Base-by-base conservation (phyloP, 2,888 invertebrate species). In the Choreutis nemorana region DNA sequence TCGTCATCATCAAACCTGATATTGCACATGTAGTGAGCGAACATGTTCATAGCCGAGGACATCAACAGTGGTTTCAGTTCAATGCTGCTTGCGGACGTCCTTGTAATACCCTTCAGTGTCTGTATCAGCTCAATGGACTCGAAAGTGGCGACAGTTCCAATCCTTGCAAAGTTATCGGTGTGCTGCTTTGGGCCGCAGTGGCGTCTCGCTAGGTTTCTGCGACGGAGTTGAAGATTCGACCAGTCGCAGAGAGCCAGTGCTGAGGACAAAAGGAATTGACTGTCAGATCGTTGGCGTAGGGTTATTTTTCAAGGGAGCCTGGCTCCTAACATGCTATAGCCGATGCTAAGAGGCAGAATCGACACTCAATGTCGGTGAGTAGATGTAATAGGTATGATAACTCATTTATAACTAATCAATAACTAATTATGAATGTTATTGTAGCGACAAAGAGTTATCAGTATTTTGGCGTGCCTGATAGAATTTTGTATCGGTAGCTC, bases 221-320 rank as follows among this genome's bases (percentile, higher is more conserved):
- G 80, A 1, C 86, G 85, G 31, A 88, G 86, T 55, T 94, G 94
- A 1, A 93, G 80, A 35, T 85, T 84, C 0, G 92, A 92, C 92
- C 92, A 93, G 57, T 93, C 91, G 63, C 93, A 93, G 12, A 94
- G 82, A 0, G 93, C 93, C 44, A 93, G 70, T 34, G 93, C 93
- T 93, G 83, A 15, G 81, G 80, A 63, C 53, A 62, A 61, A 34
- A 32, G 35, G 37, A 40, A 38, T 37, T 14, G 11, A 9, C 11
- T n/a, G n/a, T n/a, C n/a, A n/a, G n/a, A n/a, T n/a, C n/a, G n/a
- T n/a, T n/a, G n/a, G n/a, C n/a, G n/a, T n/a, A n/a, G n/a, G n/a
- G n/a, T n/a, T n/a, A n/a, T n/a, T n/a, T n/a, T n/a, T n/a, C n/a
- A n/a, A n/a, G n/a, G n/a, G n/a, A n/a, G n/a, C n/a, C n/a, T n/a